Evolutionary conservation across 2,113 vertebrate genomes (phyloP).

Genomic region (Vulpes lagopus): DNA sequence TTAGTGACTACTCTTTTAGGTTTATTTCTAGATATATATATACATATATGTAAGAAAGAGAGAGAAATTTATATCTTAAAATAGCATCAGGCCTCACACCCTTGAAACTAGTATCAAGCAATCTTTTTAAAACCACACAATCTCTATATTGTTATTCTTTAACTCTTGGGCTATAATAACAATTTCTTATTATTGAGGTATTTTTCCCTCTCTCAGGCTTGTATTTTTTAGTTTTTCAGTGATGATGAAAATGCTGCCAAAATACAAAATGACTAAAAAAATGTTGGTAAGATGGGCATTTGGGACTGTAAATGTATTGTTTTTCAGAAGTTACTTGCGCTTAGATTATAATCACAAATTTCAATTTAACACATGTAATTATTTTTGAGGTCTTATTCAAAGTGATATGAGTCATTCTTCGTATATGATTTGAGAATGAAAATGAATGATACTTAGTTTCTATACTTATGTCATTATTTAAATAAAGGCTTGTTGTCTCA

Average conservation of each 20-base stretch:
- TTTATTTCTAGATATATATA: neutral
- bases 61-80: constrained; percentile 1
- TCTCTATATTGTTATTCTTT: neutral
- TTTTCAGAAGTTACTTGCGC: neutral
- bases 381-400: neutral
- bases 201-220: neutral
- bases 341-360: constrained; percentile 40
- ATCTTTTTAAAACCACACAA: neutral
- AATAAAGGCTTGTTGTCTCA: neutral
- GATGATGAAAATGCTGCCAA: neutral
- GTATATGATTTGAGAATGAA: neutral
- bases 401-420: neutral
- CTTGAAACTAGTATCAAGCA: neutral
- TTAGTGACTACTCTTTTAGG: neutral
- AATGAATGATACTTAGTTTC: neutral
- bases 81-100: neutral
- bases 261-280: neutral
- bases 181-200: neutral
- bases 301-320: neutral
- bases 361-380: neutral
- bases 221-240: neutral
- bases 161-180: neutral
- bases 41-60: neutral
- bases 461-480: neutral
- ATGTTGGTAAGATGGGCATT: neutral